Conservation (phyloP, 1,140 invertebrate species). For the Hesperophylax magnus region DNA sequence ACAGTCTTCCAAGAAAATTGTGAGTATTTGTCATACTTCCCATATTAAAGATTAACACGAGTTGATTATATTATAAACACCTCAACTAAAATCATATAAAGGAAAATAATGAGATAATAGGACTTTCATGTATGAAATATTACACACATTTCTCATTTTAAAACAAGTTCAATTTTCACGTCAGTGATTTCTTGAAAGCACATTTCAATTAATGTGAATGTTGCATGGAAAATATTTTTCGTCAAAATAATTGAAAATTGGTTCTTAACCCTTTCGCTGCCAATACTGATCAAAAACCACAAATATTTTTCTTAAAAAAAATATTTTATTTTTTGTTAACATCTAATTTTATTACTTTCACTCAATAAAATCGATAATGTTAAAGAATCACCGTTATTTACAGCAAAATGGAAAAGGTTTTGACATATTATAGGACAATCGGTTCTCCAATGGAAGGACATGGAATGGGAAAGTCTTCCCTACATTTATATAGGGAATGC, state of each 20-base stretch:
- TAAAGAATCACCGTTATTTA: background rate
- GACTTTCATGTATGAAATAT: no score
- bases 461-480: constrained; percentile 17
- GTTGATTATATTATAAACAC: constrained; percentile 46
- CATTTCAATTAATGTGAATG: no score
- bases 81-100: background rate
- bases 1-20: constrained; percentile 56
- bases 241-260: background rate
- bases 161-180: no score
- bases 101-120: no score
- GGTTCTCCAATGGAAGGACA: constrained; percentile 26
- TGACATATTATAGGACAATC: background rate
- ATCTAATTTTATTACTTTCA: background rate
- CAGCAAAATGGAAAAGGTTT: constrained; percentile 8
- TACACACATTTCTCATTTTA: no score
- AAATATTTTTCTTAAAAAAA: background rate
- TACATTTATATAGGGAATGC: constrained; percentile 14
- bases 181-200: no score
- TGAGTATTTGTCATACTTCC: constrained; percentile 36
- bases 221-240: background rate
- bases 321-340: no score
- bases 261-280: background rate
- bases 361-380: background rate
- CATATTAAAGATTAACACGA: constrained; percentile 19
- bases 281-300: background rate